phyloP scores from a whole-genome alignment of 2,113 vertebrate genomes.

The Smithornis capensis region DNA sequence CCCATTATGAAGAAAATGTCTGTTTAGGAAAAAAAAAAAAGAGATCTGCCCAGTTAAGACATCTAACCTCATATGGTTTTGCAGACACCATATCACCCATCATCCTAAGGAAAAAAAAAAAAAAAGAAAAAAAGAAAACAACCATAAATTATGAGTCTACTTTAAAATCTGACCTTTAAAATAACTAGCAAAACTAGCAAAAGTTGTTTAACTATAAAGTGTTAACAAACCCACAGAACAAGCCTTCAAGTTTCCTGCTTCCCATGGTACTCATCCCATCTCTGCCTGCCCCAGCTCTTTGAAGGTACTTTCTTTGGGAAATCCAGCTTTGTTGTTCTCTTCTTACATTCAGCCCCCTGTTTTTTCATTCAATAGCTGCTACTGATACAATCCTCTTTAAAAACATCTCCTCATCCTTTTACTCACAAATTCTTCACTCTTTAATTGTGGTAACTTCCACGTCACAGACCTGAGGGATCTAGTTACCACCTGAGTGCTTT shows the following conservation, averaged over 20 bases:
- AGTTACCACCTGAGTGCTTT: background rate
- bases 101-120: slow-evolving; percentile 63
- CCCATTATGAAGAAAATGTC: background rate
- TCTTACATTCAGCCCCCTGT: background rate
- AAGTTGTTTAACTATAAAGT: background rate
- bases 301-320: background rate
- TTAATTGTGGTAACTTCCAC: background rate
- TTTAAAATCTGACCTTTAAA: background rate
- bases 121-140: background rate
- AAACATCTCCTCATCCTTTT: background rate
- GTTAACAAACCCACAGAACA: background rate
- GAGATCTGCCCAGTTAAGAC: background rate
- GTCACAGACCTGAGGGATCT: background rate
- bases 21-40: background rate
- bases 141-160: background rate
- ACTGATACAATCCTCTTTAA: background rate
- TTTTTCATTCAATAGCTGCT: background rate
- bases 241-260: background rate
- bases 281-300: background rate
- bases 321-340: background rate
- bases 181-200: background rate
- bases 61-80: slow-evolving; percentile 76
- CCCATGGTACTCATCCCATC: background rate
- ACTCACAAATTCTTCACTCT: background rate
- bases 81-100: slow-evolving; percentile 76